These are phyloP conservation scores for Phoxinus phoxinus DNA, from an alignment of 2,113 vertebrate genomes.

Conservation along the genomic window DNA sequence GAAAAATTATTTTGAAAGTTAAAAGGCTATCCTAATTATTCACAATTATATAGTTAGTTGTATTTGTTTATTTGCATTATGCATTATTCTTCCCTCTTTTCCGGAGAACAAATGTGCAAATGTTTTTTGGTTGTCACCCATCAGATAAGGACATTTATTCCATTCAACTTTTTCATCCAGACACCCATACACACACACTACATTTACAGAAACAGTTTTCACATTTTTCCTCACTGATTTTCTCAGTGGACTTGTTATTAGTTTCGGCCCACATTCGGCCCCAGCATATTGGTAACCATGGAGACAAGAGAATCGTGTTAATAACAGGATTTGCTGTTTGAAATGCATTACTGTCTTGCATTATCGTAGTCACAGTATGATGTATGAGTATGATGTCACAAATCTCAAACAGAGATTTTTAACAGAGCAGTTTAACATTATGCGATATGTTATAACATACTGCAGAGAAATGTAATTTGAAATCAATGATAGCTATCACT, in stretches of 20 bases:
- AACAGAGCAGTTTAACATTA: neutral
- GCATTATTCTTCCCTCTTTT: neutral
- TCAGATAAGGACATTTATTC: neutral
- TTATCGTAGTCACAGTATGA: neutral
- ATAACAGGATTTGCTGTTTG: conserved; percentile 27
- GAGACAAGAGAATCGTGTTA: conserved; percentile 39
- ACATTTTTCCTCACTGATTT: conserved; percentile 17
- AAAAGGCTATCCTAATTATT: neutral
- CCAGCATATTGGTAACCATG: conserved; percentile 49
- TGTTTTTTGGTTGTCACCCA: neutral
- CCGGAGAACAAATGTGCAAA: neutral
- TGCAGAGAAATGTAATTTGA: neutral
- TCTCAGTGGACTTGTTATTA: conserved; percentile 34
- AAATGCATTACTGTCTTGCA: conserved; percentile 28
- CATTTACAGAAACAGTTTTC: neutral
- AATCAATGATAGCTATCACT: neutral
- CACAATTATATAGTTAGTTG: neutral
- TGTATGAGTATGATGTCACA: neutral
- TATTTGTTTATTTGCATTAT: neutral
- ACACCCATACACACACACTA: neutral
- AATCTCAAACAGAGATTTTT: neutral
- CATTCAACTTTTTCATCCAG: neutral
- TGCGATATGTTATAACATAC: neutral
- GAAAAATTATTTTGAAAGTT: neutral
- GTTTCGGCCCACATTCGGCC: conserved; percentile 27